A percentile compares a stretch with the other conserved stretches of the same genome.
Evolutionary conservation across 1,140 invertebrate genomes (phyloP).

Genomic region (Danaus melanippus): DNA sequence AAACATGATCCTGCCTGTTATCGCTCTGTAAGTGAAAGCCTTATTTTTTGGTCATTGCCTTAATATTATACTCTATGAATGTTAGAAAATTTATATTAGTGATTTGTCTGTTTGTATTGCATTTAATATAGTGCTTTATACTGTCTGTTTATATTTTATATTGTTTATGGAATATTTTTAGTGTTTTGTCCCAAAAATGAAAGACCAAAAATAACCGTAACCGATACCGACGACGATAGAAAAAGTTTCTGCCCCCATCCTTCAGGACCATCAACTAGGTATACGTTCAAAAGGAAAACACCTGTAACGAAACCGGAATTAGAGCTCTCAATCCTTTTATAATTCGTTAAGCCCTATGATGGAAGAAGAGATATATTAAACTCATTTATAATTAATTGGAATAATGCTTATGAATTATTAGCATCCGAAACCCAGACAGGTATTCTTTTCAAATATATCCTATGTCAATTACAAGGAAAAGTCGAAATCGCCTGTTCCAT

Average conservation of each 20-base stretch:
- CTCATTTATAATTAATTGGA: slow-evolving; percentile 10
- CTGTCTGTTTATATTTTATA: too few species aligned
- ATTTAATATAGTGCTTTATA: too few species aligned
- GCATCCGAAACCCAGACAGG: slow-evolving; percentile 10
- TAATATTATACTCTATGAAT: too few species aligned
- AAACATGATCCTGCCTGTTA: too few species aligned
- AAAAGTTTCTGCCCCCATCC: too few species aligned
- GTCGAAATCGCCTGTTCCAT: slow-evolving; percentile 17
- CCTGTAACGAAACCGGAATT: too few species aligned
- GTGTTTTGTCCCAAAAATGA: neutral
- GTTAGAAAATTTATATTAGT: too few species aligned
- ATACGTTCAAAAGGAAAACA: too few species aligned
- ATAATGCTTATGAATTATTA: slow-evolving; percentile 12
- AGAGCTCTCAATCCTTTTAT: neutral
- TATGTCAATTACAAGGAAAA: slow-evolving; percentile 12
- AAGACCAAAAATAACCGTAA: neutral
- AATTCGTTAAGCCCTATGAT: slow-evolving; percentile 13
- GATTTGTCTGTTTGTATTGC: too few species aligned
- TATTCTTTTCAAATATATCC: slow-evolving; percentile 12
- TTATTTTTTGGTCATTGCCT: too few species aligned
- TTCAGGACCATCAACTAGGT: slow-evolving; percentile 1
- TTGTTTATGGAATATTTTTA: too few species aligned
- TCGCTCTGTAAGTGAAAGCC: too few species aligned
- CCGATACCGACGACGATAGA: neutral
- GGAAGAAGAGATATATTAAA: slow-evolving; percentile 8